phyloP scores from a whole-genome alignment of 2,888 invertebrate species.

The Cheilosia grossa region DNA sequence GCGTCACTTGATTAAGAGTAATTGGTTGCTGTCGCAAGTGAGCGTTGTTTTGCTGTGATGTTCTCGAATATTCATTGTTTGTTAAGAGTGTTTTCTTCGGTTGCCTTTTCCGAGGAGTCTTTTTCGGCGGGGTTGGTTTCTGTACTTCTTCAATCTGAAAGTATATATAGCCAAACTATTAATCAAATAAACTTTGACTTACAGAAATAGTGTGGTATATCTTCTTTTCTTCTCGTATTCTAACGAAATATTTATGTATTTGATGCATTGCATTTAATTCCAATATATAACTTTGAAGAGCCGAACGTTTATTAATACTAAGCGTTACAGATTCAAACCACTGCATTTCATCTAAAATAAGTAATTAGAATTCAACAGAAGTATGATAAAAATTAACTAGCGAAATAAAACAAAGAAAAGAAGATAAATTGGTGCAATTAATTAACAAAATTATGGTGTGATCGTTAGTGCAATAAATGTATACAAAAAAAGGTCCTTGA shows the following conservation, averaged over 20 bases:
- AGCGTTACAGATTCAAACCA: constrained; percentile 74
- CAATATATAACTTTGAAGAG: constrained; percentile 12
- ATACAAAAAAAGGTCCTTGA: constrained; percentile 43
- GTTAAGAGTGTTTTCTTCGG: constrained; percentile 81
- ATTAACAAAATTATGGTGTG: background rate
- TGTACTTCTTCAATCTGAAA: constrained; percentile 80
- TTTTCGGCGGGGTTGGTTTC: constrained; percentile 78
- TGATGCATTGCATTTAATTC: background rate
- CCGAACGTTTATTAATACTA: constrained; percentile 34
- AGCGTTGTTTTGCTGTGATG: constrained; percentile 78
- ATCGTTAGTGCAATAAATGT: constrained; percentile 78
- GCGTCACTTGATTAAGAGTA: constrained; percentile 76
- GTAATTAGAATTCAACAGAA: background rate
- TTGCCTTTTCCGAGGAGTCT: constrained; percentile 82
- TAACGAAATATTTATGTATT: constrained; percentile 11
- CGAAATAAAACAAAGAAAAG: constrained; percentile 61
- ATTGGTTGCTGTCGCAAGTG: constrained; percentile 78
- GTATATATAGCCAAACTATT: background rate
- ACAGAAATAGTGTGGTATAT: constrained; percentile 6
- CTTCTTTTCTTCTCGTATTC: constrained; percentile 64
- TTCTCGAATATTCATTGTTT: constrained; percentile 79
- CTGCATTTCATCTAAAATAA: constrained; percentile 42
- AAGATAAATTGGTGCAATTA: constrained; percentile 53
- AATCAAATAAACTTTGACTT: background rate
- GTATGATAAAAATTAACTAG: constrained; percentile 10